Evolutionary conservation across 2,113 vertebrate species (phyloP).

Genomic region (Phocoena sinus): DNA sequence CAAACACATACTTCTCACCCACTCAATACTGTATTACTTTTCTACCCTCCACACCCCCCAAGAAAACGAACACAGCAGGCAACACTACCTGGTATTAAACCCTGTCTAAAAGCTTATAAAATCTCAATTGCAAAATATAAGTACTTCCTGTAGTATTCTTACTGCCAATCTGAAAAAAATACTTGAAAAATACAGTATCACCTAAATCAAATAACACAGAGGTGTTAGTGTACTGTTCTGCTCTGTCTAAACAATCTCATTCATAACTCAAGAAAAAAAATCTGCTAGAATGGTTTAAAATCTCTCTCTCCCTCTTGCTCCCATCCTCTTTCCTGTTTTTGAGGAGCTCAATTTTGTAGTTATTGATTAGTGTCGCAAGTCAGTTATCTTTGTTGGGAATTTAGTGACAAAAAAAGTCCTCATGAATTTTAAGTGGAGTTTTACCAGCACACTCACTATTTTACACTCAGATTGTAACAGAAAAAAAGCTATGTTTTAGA

Average conservation of each 20-base stretch:
- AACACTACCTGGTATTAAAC: constrained; percentile 3
- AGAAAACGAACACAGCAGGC: background rate
- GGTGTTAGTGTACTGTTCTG: background rate
- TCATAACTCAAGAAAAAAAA: background rate
- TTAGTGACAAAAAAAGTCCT: background rate
- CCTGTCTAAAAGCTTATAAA: background rate
- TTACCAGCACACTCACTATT: background rate
- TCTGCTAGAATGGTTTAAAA: background rate
- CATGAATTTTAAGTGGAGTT: background rate
- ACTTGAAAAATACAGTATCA: background rate
- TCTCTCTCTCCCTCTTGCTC: background rate
- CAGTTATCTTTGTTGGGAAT: background rate
- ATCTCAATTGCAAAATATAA: background rate
- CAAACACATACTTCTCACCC: background rate
- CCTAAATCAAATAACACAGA: background rate
- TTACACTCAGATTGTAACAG: background rate
- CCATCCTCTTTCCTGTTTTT: background rate
- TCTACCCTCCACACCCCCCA: background rate
- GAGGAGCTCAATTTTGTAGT: background rate
- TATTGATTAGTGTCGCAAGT: background rate
- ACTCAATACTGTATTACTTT: background rate
- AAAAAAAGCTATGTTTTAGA: background rate
- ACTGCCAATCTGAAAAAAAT: background rate
- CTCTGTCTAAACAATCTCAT: background rate
- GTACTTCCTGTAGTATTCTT: background rate